Evolutionary conservation across 2,888 invertebrate genomes (phyloP).

Genomic region (Eristalis tenax): DNA sequence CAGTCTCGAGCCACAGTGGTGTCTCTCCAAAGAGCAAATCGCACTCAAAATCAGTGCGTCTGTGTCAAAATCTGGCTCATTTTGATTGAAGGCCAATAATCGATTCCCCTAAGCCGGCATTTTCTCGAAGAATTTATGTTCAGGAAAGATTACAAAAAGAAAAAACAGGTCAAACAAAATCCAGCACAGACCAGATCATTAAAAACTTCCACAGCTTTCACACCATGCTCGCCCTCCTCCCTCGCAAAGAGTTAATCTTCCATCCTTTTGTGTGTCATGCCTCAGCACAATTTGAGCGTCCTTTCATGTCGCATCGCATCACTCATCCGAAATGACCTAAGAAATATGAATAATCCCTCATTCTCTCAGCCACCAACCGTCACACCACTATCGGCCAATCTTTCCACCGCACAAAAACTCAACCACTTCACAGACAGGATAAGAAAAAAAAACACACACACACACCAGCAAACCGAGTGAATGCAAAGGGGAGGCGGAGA

Average conservation of each 20-base stretch:
- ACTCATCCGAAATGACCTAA: slow-evolving; percentile 37
- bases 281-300: slow-evolving; percentile 14
- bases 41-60: too few relatives aligned
- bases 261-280: not conserved
- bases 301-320: slow-evolving; percentile 47
- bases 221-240: not conserved
- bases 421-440: not conserved
- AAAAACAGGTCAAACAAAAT: too few relatives aligned
- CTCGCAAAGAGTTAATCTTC: not conserved
- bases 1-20: too few relatives aligned
- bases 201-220: too few relatives aligned
- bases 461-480: not conserved
- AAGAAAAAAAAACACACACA: not conserved
- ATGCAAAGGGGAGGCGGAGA: not conserved
- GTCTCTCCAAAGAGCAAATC: too few relatives aligned
- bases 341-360: slow-evolving; percentile 16
- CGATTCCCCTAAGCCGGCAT: too few relatives aligned
- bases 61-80: too few relatives aligned
- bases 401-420: not conserved
- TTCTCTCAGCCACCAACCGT: slow-evolving; percentile 12
- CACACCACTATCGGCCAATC: slow-evolving; percentile 29
- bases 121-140: too few relatives aligned
- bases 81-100: too few relatives aligned
- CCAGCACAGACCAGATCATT: too few relatives aligned
- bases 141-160: too few relatives aligned